phyloP scores from a whole-genome alignment of 1,140 invertebrate species.

The Odontomachus brunneus region DNA sequence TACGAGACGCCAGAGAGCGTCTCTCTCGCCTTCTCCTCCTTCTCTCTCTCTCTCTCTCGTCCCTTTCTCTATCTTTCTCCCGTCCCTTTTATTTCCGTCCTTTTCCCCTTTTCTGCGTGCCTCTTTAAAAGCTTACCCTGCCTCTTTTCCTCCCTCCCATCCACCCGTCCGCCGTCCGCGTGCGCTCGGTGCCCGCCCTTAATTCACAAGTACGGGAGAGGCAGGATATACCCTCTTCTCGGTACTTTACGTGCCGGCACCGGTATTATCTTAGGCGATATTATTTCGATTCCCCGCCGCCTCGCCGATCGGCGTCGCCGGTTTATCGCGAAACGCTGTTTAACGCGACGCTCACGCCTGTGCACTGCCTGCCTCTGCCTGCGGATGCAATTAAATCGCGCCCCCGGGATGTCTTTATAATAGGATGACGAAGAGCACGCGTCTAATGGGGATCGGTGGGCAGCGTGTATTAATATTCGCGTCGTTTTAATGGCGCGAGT shows the following conservation, averaged over 20 bases:
- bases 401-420: conserved; percentile 53
- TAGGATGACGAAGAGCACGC: conserved; percentile 6
- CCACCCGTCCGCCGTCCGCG: background rate
- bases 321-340: conserved; percentile 17
- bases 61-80: background rate
- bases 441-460: background rate
- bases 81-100: background rate
- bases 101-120: conserved; percentile 34
- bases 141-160: background rate
- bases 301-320: conserved; percentile 45
- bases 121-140: conserved; percentile 54
- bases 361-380: too few relatives aligned
- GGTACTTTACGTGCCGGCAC: conserved; percentile 64
- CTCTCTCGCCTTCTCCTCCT: conserved; percentile 46
- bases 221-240: conserved; percentile 56
- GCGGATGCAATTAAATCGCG: conserved; percentile 44
- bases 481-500: background rate
- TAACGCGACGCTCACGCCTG: conserved; percentile 15
- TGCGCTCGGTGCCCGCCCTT: conserved; percentile 40
- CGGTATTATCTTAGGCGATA: conserved; percentile 67
- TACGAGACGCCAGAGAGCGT: conserved; percentile 77
- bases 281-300: conserved; percentile 71
- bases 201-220: conserved; percentile 55
- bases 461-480: background rate
- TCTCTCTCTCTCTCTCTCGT: background rate